A percentile compares a stretch with the other conserved stretches of the same genome.
phyloP scores from a whole-genome alignment of 2,113 vertebrate species.

The Dasyurus viverrinus region DNA sequence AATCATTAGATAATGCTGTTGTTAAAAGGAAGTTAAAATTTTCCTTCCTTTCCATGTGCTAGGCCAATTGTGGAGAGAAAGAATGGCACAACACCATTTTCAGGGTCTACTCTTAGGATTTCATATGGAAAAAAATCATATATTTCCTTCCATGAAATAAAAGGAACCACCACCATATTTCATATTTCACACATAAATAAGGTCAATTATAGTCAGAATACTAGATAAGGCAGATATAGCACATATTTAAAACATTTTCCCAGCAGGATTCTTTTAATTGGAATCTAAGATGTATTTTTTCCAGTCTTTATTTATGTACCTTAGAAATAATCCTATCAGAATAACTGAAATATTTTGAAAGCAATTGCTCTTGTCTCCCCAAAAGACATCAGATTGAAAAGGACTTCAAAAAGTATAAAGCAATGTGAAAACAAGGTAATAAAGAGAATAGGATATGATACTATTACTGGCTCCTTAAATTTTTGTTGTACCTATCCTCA shows the following conservation, averaged over 20 bases:
- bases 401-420: not conserved
- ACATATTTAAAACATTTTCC: not conserved
- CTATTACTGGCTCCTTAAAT: constrained; percentile 7
- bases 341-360: not conserved
- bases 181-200: constrained; percentile 14
- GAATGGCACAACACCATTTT: not conserved
- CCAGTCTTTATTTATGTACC: not conserved
- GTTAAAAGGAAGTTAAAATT: not conserved
- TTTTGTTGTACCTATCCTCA: not conserved
- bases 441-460: not conserved
- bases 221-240: not conserved
- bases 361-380: not conserved
- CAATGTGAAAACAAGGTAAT: not conserved
- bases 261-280: constrained; percentile 20
- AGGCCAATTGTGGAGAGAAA: not conserved
- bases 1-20: not conserved
- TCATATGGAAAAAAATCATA: constrained; percentile 4
- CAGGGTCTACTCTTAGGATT: not conserved
- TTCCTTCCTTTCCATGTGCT: too few species aligned
- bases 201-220: not conserved
- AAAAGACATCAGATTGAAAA: not conserved
- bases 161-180: constrained; percentile 6
- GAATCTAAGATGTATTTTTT: not conserved
- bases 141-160: constrained; percentile 17
- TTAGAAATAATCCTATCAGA: constrained; percentile 12